Base-by-base conservation (phyloP, 2,113 vertebrate species). In the Sander vitreus region DNA sequence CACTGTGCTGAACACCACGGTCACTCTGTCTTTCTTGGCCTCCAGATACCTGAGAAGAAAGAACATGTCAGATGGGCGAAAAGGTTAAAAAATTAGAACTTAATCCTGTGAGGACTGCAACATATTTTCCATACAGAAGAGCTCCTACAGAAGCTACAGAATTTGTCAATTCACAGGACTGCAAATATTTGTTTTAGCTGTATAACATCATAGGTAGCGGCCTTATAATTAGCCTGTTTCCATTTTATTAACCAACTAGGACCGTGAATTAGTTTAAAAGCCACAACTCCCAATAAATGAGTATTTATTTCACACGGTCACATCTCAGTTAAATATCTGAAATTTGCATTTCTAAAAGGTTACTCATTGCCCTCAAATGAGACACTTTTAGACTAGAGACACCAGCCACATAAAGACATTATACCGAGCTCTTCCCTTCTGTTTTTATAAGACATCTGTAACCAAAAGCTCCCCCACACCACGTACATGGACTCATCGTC, bases 1-100 rank as follows among this genome's bases (percentile, higher is more conserved):
- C 84, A 99, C 98, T 0, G 98, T 99, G 96, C 98, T 99, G 96
- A 99, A 99, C 77, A 99, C 98, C 78, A 99, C 98, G 0, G 98
- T 99, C 89, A 99, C 98, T 57, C 98, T 92, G 94, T 99, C 98
- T 91, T 99, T 99, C 93, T 99, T 99, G 1, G 98, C 96, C 85
- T 99, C 98, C 36, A 99, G 92, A 16, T 99, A 99, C 98, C 98
- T 99, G 91, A 70, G 14, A 25, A 27, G 54, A 66, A 11, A 19
- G 2, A 19, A 59, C 10, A 14, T 2, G 21, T 66, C 48, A 33
- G 18, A 30, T 16, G 45, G 21, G 43, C 10, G 4, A 16, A 25
- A 57, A 5, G 1, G 18, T 19, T 8, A 30, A 58, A 7, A 60
- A 2, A 7, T 1, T 1, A n/a, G 12, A 21, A 23, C 7, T 15